A percentile compares a stretch with the other conserved stretches of the same genome.
phyloP scores from a whole-genome alignment of 1,140 invertebrate genomes.

The Conus betulinus region DNA sequence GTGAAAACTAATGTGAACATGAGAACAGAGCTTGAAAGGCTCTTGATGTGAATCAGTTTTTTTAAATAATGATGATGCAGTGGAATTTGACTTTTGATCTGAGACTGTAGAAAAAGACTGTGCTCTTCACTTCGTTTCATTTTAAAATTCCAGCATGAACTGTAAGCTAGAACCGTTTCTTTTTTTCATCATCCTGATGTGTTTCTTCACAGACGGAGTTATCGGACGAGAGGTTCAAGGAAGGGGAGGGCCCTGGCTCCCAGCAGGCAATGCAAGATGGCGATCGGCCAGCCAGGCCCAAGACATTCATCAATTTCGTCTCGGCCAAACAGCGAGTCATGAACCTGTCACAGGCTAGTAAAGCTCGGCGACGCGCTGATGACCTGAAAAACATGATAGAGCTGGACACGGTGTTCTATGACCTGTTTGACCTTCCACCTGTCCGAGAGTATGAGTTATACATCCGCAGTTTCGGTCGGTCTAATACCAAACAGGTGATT shows the following conservation, averaged over 20 bases:
- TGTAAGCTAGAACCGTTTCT: no score
- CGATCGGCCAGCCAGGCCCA: slow-evolving; percentile 22
- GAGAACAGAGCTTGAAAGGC: no score
- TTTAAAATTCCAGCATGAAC: no score
- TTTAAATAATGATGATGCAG: no score
- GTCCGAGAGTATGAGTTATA: slow-evolving; percentile 85
- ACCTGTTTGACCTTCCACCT: slow-evolving; percentile 84
- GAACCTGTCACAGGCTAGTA: slow-evolving; percentile 71
- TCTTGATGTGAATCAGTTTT: no score
- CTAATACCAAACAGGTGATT: slow-evolving; percentile 78
- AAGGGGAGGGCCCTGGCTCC: not conserved
- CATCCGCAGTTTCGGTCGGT: slow-evolving; percentile 84
- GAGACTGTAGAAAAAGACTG: no score
- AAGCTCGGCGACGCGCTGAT: slow-evolving; percentile 78
- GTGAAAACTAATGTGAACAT: no score
- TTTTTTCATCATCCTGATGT: no score
- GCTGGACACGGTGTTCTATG: slow-evolving; percentile 81
- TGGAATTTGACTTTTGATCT: no score
- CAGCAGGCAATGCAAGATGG: not conserved
- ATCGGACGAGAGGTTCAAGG: slow-evolving; percentile 36
- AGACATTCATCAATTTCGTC: slow-evolving; percentile 77
- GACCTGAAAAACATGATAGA: slow-evolving; percentile 85
- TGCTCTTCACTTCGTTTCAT: no score
- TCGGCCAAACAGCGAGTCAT: slow-evolving; percentile 76
- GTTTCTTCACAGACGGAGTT: slow-evolving; percentile 39